Evolutionary conservation across 2,888 invertebrate genomes (phyloP), one percentile per base, ranked within the genome.

Genomic region (Hemaris fuciformis): DNA sequence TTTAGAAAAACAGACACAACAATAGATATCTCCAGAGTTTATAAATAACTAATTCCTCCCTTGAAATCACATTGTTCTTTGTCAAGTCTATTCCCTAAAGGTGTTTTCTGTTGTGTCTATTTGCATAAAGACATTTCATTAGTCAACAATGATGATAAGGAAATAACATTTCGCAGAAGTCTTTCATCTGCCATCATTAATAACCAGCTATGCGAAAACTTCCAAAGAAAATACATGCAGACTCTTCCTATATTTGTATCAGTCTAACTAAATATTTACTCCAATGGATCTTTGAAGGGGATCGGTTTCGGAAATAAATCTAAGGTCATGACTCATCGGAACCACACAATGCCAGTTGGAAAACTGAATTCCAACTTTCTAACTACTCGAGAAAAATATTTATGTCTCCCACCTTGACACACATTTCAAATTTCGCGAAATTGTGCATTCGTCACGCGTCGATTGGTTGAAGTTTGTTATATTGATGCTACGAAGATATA

Each of bases 401-500:
- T 62, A 62, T 45, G 31, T 48, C 38, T 56, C 22, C 53, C 62
- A 74, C 88, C 89, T 85, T 89, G 88, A 87, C 89, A 88, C 65
- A 81, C 70, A 79, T 84, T 67, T 61, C 61, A 62, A 25, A 63
- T 68, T 67, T 64, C 64, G 72, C 76, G 76, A 82, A 80, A 78
- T 79, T 76, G 66, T 75, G 70, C 77, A 76, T 70, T 53, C 31
- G 75, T 73, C 80, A 27, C 53, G 3, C 27, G 53, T 31, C 80
- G 71, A 72, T 76, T 73, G 78, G 80, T 73, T 76, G 80, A 83
- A 76, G 53, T 27, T 43, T 46, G 71, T 74, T 71, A 84, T 81
- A 81, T 84, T 81, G 80, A 78, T 84, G 84, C 83, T 83, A 83
- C 74, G 69, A 73, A 77, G 82, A 87, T 84, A 84, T 81, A 80